These are phyloP conservation scores for Casuarius casuarius DNA, from an alignment of 2,113 vertebrate genomes.

Conservation along the genomic window DNA sequence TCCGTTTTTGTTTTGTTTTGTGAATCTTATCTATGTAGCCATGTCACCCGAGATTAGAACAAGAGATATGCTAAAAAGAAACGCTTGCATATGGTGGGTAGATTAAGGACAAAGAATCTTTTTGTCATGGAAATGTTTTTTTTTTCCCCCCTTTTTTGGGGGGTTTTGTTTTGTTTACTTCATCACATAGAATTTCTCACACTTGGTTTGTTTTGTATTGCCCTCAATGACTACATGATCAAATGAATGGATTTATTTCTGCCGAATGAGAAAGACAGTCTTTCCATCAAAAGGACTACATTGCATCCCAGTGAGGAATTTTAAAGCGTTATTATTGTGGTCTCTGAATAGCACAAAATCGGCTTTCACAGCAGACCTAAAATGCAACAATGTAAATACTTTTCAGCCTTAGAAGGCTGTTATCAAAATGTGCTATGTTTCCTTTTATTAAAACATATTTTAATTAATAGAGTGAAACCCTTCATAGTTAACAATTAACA, in stretches of 20 bases:
- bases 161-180: conserved; percentile 90
- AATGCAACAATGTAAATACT: conserved; percentile 85
- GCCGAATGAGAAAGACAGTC: conserved; percentile 88
- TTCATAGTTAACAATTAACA: conserved; percentile 58
- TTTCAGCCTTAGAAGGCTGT: conserved; percentile 70
- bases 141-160: neutral
- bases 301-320: conserved; percentile 87
- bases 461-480: conserved; percentile 71
- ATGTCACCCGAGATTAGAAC: conserved; percentile 81
- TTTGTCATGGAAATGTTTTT: conserved; percentile 95
- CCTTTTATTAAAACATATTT: conserved; percentile 78
- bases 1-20: conserved; percentile 68
- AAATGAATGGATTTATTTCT: conserved; percentile 93
- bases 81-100: conserved; percentile 90
- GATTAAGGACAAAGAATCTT: conserved; percentile 91
- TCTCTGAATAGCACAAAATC: conserved; percentile 83
- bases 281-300: conserved; percentile 86
- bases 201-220: conserved; percentile 95
- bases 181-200: conserved; percentile 95
- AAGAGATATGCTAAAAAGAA: conserved; percentile 85
- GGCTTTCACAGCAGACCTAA: conserved; percentile 81
- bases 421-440: conserved; percentile 72
- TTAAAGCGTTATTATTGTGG: conserved; percentile 85
- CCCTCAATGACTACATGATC: conserved; percentile 90
- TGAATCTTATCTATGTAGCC: conserved; percentile 75